Evolutionary conservation across 2,888 invertebrate species (phyloP), one percentile per base, ranked within the genome.

Genomic region (Cinara cedri): DNA sequence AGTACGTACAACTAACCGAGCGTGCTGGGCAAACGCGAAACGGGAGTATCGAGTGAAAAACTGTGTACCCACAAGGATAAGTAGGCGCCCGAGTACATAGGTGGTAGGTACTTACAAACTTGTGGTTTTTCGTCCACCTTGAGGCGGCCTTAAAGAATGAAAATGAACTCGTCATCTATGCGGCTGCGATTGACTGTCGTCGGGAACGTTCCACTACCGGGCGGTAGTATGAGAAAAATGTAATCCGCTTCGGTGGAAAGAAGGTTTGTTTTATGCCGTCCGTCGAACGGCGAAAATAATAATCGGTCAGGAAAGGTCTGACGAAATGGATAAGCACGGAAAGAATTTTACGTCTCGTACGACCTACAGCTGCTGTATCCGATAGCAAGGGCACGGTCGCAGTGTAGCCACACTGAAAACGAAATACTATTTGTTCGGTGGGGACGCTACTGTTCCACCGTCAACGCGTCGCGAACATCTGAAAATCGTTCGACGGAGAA

Each of bases 91-190:
- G n/a, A 49, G 10, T 44, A 10, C 44, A 10, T 46, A 46, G 10
- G 46, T 10, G 46, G 46, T 13, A 10, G 1, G 54, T 78, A 78
- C 76, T 78, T 70, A 78, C 76, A 14, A 76, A 76, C 49, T 78
- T 78, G 57, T 78, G 68, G 57, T 78, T 78, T 78, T 60, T 78
- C 34, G 76, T 19, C 57, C 66, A 78, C 42, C 46, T 78, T 14
- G 76, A 49, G 46, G 76, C 76, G 49, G 76, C 76, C 57, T 78
- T 78, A 57, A 78, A 78, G 13, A 78, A 78, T 24, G 76, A 68
- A 13, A 78, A 78, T 6, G 68, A 49, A 19, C 57, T 60, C 66
- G 68, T 44, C 76, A 76, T 76, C 44, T 19, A 51, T 16, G n/a
- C 11, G 63, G 60, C 46, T 65, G 65, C 16, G 46, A 2, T 10